Evolutionary conservation across 2,113 vertebrate species (phyloP).

Genomic region (Amazona vittata): DNA sequence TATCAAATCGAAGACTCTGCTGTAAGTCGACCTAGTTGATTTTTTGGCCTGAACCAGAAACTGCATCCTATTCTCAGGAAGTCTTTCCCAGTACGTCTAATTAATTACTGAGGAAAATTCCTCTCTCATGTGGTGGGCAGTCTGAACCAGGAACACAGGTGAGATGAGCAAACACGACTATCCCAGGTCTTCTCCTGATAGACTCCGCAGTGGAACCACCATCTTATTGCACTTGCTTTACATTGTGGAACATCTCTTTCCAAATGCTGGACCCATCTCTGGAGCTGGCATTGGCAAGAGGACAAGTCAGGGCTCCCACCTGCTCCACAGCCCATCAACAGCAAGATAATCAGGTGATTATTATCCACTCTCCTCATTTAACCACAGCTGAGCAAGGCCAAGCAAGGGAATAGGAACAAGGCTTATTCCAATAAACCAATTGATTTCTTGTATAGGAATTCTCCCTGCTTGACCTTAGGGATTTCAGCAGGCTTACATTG

Average conservation of each 20-base stretch:
- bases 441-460: background rate
- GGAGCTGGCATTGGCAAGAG: background rate
- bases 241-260: background rate
- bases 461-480: slow-evolving; percentile 26
- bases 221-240: background rate
- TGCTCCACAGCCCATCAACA: background rate
- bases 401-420: slow-evolving; percentile 1
- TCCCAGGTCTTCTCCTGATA: background rate
- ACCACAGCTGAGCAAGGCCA: slow-evolving; percentile 24
- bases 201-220: background rate
- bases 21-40: background rate
- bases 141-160: background rate
- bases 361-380: slow-evolving; percentile 38
- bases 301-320: background rate
- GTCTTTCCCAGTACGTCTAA: background rate
- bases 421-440: slow-evolving; percentile 36
- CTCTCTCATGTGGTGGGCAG: background rate
- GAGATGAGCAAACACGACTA: background rate
- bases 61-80: background rate
- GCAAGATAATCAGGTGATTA: background rate
- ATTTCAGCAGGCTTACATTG: slow-evolving; percentile 20
- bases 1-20: background rate
- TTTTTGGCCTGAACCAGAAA: background rate
- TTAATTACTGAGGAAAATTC: background rate
- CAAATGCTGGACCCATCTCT: background rate